Evolutionary conservation across 2,888 invertebrate genomes (phyloP).

Genomic region (Dolichopus griseipennis): DNA sequence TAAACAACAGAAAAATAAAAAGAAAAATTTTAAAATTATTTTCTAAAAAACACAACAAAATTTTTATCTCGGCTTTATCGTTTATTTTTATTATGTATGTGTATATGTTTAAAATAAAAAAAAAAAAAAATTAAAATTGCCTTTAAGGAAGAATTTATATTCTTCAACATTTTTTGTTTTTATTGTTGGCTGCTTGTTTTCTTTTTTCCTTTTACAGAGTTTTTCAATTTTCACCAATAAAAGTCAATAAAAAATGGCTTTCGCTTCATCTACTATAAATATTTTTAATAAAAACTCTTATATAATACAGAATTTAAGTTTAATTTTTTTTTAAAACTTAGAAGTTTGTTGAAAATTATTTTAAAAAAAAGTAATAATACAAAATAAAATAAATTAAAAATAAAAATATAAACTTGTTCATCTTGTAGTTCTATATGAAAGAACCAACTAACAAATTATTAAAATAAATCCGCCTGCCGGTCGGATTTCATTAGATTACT

Average conservation of each 20-base stretch:
- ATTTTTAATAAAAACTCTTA: background rate
- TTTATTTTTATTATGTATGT: no score
- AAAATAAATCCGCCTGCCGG: no score
- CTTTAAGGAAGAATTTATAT: background rate
- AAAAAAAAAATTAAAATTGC: background rate
- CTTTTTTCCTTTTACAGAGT: background rate
- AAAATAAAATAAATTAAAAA: background rate
- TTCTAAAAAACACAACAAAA: background rate
- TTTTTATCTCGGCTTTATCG: background rate
- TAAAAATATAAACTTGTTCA: no score
- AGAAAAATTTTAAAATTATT: no score
- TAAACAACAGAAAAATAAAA: no score
- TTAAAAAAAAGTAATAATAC: background rate
- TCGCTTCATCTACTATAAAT: background rate
- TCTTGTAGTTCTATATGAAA: no score
- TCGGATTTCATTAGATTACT: no score
- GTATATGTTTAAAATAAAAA: background rate
- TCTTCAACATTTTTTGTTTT: background rate
- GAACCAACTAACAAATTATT: no score
- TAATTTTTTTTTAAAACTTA: background rate
- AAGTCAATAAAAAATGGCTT: background rate
- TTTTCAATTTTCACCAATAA: constrained; percentile 6
- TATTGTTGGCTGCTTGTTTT: background rate
- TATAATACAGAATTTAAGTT: constrained; percentile 1
- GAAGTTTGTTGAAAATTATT: background rate